Evolutionary conservation across 1,140 invertebrate genomes (phyloP).

Genomic region (Macrobrachium rosenbergii): DNA sequence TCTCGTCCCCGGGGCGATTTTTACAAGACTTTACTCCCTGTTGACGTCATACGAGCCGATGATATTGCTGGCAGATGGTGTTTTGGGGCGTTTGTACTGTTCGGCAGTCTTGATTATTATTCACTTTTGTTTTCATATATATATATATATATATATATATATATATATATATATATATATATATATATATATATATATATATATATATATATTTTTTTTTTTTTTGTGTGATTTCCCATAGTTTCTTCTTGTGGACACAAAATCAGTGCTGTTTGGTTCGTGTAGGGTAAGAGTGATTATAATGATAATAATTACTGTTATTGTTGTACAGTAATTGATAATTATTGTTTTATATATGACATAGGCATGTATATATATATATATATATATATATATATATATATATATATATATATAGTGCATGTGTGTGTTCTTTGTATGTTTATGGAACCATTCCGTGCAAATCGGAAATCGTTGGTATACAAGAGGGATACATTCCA

Average conservation of each 20-base stretch:
- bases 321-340: too few species aligned
- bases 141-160: neutral
- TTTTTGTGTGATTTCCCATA: too few species aligned
- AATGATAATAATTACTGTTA: too few species aligned
- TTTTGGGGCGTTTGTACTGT: too few species aligned
- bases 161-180: constrained; percentile 3
- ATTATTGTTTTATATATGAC: neutral
- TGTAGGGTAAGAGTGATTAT: too few species aligned
- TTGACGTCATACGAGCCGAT: neutral
- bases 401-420: neutral
- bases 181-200: constrained; percentile 15
- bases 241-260: too few species aligned
- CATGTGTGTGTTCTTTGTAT: neutral
- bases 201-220: too few species aligned
- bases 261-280: too few species aligned
- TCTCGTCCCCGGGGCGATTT: too few species aligned
- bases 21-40: neutral
- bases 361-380: constrained; percentile 18
- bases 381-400: constrained; percentile 13
- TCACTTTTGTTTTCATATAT: neutral
- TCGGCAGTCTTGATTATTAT: too few species aligned
- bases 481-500: neutral
- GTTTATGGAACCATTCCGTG: neutral
- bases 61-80: too few species aligned
- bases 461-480: neutral